phyloP scores from a whole-genome alignment of 1,140 invertebrate genomes.

The Diachasmimorpha longicaudata region DNA sequence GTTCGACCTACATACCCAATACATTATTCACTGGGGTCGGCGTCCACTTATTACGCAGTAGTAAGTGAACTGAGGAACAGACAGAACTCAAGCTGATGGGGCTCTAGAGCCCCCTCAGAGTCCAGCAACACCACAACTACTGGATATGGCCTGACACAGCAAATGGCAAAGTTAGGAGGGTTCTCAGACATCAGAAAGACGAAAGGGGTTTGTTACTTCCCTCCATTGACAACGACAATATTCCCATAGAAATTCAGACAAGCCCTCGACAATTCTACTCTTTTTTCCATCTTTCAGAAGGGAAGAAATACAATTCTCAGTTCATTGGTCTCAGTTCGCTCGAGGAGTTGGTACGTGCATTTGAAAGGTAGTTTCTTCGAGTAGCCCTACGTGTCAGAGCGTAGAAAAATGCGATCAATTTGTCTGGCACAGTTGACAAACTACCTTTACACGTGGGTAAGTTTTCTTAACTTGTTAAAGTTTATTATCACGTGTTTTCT shows the following conservation, averaged over 20 bases:
- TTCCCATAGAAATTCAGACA: not conserved
- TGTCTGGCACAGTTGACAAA: not conserved
- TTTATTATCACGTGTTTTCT: not conserved
- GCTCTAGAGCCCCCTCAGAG: not conserved
- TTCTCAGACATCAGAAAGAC: not conserved
- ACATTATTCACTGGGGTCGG: conserved; percentile 44
- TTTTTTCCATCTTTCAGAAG: not conserved
- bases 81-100: not conserved
- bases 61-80: not conserved
- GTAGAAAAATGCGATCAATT: conserved; percentile 20
- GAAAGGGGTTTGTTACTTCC: not conserved
- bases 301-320: not conserved
- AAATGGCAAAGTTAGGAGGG: not conserved
- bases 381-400: not conserved
- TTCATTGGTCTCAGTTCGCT: conserved; percentile 10
- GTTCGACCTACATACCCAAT: conserved; percentile 45
- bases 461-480: not conserved
- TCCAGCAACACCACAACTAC: not conserved
- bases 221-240: not conserved
- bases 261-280: not conserved
- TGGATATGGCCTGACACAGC: not conserved
- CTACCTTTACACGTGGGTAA: not conserved
- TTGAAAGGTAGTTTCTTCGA: not conserved
- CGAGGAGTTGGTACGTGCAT: not conserved
- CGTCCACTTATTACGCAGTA: conserved; percentile 10